These are phyloP conservation scores for Corythornis madagascariensis DNA, from an alignment of 2,113 vertebrate species.

Conservation along the genomic window DNA sequence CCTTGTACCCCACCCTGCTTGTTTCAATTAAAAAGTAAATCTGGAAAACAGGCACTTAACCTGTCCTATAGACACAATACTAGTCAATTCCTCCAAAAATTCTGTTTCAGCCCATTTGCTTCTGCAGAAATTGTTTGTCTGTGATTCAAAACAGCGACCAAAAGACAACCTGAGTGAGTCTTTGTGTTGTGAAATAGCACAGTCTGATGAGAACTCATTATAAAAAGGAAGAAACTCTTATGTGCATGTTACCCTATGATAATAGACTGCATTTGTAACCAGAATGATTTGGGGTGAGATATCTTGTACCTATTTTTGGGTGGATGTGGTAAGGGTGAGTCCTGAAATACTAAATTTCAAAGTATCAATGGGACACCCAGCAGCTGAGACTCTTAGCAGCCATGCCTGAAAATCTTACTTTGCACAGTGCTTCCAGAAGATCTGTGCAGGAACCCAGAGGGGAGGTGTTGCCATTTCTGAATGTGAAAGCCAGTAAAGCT, in stretches of 20 bases:
- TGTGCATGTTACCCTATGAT: not conserved
- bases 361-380: not conserved
- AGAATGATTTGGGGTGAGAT: not conserved
- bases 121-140: not conserved
- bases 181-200: not conserved
- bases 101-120: not conserved
- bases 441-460: not conserved
- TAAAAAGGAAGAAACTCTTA: not conserved
- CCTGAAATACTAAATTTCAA: not conserved
- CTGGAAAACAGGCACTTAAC: not conserved
- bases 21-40: not conserved
- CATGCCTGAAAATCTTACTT: not conserved
- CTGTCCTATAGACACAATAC: not conserved
- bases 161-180: not conserved
- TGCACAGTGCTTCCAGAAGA: not conserved
- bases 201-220: not conserved
- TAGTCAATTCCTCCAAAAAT: not conserved
- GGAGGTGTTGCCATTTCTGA: not conserved
- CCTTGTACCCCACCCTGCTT: accelerated
- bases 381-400: not conserved
- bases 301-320: not conserved
- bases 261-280: not conserved
- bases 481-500: not conserved
- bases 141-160: not conserved
- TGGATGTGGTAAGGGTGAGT: not conserved